Base-by-base conservation (phyloP, 2,888 invertebrate species). In the Stenchaetothrips biformis region DNA sequence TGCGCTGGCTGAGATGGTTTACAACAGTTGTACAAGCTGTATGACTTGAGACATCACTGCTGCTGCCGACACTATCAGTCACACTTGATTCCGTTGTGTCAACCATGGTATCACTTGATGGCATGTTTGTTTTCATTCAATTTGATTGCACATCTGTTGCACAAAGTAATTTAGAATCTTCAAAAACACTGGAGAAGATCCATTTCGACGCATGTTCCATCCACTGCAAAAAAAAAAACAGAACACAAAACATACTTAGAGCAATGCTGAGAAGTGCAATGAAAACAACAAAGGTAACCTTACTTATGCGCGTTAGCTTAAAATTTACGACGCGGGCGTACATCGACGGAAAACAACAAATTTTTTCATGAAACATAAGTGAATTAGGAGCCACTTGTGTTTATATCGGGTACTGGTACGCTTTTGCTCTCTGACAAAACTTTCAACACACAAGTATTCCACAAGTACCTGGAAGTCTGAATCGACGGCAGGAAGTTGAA, bases 61-160 rank as follows among this genome's bases (percentile, higher is more conserved):
- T 89, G 48, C 91, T 91, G 77, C 91, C 91, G 81, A 91, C 86
- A 84, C 90, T 91, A 84, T 91, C 91, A 59, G 91, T 91, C 83
- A 87, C 86, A 84, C 88, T 88, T 74, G 67, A 74, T 25, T 74
- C 67, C 25, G 21, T 21, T 21, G 67, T 25, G 25, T 25, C 67
- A 11, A 21, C 67, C 67, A 74, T 74, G 67, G 21, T 74, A 25
- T 74, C 67, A 74, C 67, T 74, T n/a, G 67, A 74, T 11, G 67
- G 67, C 25, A 74, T 74, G 4, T 4, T 11, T 25, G 25, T 25
- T 25, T 21, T 25, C 25, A 25, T 25, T 74, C 21, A 74, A 11
- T 21, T 21, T 59, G 59, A 18, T 25, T 21, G 21, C 25, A 74
- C 8, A 8, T 25, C 25, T 11, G 25, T 74, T 9, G 8, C 21